Evolutionary conservation across 2,888 invertebrate genomes (phyloP).

Genomic region (Nemurella pictetii): DNA sequence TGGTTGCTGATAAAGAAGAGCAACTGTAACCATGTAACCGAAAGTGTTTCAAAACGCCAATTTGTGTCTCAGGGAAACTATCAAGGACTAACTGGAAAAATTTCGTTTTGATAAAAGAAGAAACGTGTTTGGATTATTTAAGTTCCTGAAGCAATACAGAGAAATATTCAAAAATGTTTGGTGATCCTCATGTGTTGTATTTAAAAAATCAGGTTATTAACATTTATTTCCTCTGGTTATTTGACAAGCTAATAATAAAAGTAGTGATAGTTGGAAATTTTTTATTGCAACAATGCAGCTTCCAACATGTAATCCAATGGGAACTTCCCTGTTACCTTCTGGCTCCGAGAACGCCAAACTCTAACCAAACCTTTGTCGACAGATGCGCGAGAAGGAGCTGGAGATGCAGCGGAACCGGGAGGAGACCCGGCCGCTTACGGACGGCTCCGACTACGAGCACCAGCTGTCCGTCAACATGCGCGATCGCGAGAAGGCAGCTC

Average conservation of each 20-base stretch:
- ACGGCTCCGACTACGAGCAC: constrained; percentile 48
- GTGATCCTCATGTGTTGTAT: constrained; percentile 41
- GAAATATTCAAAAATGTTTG: too few species aligned
- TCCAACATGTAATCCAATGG: not conserved
- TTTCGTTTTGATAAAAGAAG: too few species aligned
- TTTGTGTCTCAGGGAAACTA: too few species aligned
- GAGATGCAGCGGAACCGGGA: constrained; percentile 48
- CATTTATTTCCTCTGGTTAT: not conserved
- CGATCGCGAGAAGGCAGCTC: constrained; percentile 48
- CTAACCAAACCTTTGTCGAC: constrained; percentile 8
- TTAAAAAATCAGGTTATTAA: constrained; percentile 40
- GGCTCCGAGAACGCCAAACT: too few species aligned
- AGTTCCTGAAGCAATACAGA: too few species aligned
- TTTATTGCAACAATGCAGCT: too few species aligned
- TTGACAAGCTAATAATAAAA: not conserved
- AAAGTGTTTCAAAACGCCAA: too few species aligned
- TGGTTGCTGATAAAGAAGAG: not conserved
- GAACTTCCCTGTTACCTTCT: not conserved
- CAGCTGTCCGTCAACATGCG: constrained; percentile 51
- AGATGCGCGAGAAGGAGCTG: constrained; percentile 51
- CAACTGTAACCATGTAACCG: not conserved
- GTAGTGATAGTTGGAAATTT: too few species aligned
- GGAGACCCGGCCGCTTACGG: constrained; percentile 50
- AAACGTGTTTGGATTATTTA: too few species aligned
- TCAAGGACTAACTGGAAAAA: too few species aligned